Conservation (phyloP, 2,888 invertebrate genomes). For the Xylocampa areola region DNA sequence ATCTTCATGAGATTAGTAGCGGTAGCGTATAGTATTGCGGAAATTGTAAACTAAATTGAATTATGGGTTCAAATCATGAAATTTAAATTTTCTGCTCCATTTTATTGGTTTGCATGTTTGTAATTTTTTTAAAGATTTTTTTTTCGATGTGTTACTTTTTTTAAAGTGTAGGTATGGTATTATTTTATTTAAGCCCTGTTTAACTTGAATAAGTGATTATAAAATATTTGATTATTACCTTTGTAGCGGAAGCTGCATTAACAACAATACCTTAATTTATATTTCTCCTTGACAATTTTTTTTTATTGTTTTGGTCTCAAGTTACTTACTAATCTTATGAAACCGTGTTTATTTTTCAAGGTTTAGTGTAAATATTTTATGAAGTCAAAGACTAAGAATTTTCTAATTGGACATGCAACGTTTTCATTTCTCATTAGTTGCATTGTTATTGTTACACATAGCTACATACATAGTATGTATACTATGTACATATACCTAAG, state of each 20-base stretch:
- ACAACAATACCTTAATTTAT: slow-evolving; percentile 19
- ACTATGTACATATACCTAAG: background rate
- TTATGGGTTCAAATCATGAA: slow-evolving; percentile 1
- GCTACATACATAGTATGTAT: background rate
- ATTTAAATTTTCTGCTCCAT: slow-evolving; percentile 6
- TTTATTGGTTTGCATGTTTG: slow-evolving; percentile 2
- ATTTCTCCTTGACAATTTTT: slow-evolving; percentile 27
- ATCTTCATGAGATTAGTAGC: slow-evolving; percentile 28
- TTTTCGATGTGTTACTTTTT: background rate
- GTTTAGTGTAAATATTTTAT: slow-evolving; percentile 38
- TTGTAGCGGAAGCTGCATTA: slow-evolving; percentile 8
- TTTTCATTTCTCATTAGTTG: slow-evolving; percentile 42
- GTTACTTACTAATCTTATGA: slow-evolving; percentile 37
- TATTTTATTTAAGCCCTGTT: no score
- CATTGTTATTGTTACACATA: slow-evolving; percentile 29
- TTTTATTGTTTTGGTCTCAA: slow-evolving; percentile 27
- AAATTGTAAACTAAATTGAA: slow-evolving; percentile 29
- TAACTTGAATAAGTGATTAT: no score
- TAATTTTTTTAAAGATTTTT: background rate
- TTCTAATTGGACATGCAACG: slow-evolving; percentile 44
- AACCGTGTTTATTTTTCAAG: slow-evolving; percentile 38
- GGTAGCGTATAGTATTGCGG: slow-evolving; percentile 22
- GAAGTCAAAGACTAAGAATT: slow-evolving; percentile 39
- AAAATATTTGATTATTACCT: slow-evolving; percentile 12
- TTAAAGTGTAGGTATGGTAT: background rate